Conservation (phyloP, 2,113 vertebrate genomes). For the Miniopterus natalensis region DNA sequence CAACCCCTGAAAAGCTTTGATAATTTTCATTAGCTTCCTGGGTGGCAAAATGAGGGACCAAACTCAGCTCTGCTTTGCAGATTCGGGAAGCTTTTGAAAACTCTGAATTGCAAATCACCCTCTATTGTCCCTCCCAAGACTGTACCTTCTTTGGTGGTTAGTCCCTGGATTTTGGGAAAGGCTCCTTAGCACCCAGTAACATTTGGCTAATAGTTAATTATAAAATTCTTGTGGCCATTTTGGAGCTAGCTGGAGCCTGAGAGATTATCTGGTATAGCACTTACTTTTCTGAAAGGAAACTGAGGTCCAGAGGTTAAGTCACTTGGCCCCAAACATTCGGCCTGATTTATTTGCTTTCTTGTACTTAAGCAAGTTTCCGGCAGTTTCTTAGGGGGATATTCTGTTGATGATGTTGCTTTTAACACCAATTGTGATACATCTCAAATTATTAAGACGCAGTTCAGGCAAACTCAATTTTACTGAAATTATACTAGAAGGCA, state of each 20-base stretch:
- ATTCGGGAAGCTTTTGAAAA: neutral
- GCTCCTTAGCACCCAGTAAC: neutral
- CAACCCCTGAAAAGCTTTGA: conserved; percentile 43
- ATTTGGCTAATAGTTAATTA: neutral
- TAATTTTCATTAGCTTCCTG: conserved; percentile 12
- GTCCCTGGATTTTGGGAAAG: neutral
- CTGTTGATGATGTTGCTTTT: neutral
- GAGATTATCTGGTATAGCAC: neutral
- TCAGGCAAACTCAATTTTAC: neutral
- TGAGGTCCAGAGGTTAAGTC: neutral
- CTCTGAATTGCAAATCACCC: neutral
- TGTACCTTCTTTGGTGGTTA: neutral
- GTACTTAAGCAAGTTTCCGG: neutral
- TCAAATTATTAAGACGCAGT: neutral
- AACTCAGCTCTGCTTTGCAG: neutral
- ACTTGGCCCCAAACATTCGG: neutral
- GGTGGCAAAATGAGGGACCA: neutral
- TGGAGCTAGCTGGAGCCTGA: neutral
- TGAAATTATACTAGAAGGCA: neutral
- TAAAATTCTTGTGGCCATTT: neutral
- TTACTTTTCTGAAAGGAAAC: neutral
- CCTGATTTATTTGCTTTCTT: conserved; percentile 18
- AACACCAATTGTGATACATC: neutral
- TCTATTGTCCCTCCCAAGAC: neutral
- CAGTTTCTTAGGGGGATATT: neutral